Conservation (phyloP, 2,888 invertebrate genomes). For the Nipponacmea schrenckii region DNA sequence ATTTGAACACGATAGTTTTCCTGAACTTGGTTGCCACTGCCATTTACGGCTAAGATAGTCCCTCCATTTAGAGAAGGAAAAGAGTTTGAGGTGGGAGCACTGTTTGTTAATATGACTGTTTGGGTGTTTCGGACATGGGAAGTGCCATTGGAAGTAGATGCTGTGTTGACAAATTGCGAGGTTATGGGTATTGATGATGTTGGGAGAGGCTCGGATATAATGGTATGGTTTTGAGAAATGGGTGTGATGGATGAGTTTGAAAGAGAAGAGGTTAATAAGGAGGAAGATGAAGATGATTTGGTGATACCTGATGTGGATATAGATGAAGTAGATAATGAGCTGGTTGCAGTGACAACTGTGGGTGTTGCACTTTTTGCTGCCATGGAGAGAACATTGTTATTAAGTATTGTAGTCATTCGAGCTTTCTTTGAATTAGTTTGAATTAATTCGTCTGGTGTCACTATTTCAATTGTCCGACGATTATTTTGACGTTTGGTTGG, state of each 20-base stretch:
- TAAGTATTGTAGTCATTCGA: conserved; percentile 2
- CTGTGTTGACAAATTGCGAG: neutral
- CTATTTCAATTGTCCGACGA: conserved; percentile 43
- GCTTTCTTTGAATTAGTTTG: conserved; percentile 14
- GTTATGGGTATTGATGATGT: neutral
- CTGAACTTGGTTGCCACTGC: neutral
- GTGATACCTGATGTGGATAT: neutral
- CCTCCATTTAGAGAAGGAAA: neutral
- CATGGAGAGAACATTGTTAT: conserved; percentile 8
- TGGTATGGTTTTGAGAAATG: neutral
- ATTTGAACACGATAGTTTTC: no score
- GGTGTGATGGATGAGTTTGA: conserved; percentile 6
- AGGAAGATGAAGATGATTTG: conserved; percentile 14
- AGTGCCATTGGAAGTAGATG: neutral
- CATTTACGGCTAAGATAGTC: neutral
- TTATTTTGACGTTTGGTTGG: conserved; percentile 30
- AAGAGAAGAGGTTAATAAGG: conserved; percentile 16
- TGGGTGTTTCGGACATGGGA: neutral
- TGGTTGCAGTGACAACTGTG: conserved; percentile 17
- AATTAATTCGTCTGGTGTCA: conserved; percentile 40
- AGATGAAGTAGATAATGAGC: conserved; percentile 14
- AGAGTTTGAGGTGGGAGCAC: neutral
- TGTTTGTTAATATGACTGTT: conserved; percentile 2
- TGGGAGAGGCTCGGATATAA: neutral
- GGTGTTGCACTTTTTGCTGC: conserved; percentile 8